Evolutionary conservation across 2,888 invertebrate genomes (phyloP).

Genomic region (Drosophila neonasuta): DNA sequence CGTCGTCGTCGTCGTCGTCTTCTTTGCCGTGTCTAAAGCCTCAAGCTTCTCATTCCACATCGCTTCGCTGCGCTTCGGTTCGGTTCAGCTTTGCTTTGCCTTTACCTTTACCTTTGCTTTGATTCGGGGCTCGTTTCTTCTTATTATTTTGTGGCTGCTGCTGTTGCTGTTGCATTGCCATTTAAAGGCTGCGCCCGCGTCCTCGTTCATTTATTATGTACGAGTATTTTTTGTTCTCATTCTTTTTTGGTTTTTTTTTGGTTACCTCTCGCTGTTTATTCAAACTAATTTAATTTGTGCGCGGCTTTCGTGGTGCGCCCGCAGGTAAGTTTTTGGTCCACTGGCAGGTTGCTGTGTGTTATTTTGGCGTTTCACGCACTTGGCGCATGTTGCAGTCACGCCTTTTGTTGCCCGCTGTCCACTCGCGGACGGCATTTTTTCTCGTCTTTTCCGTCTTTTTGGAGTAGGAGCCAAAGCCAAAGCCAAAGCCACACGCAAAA

Average conservation of each 20-base stretch:
- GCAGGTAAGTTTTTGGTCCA: constrained; percentile 60
- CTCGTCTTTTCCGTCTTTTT: constrained; percentile 20
- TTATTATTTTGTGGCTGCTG: constrained; percentile 47
- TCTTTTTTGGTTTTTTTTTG: constrained; percentile 30
- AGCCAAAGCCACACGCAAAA: constrained; percentile 73
- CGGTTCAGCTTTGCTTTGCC: constrained; percentile 19
- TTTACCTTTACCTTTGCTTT: constrained; percentile 30
- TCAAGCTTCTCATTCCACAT: constrained; percentile 34
- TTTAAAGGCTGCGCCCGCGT: constrained; percentile 73
- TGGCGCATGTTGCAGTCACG: constrained; percentile 79
- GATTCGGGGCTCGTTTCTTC: constrained; percentile 59
- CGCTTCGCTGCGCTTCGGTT: constrained; percentile 12
- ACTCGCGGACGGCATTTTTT: constrained; percentile 31
- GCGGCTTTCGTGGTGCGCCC: constrained; percentile 68
- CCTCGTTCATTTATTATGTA: constrained; percentile 74
- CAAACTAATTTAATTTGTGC: constrained; percentile 77
- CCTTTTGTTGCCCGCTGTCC: constrained; percentile 73
- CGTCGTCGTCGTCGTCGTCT: constrained; percentile 25
- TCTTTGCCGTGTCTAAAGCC: constrained; percentile 33
- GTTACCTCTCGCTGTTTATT: constrained; percentile 74
- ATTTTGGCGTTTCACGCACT: constrained; percentile 78
- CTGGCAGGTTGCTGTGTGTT: constrained; percentile 72
- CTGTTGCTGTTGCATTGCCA: constrained; percentile 43
- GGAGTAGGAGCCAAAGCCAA: constrained; percentile 16
- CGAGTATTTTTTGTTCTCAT: constrained; percentile 43